Evolutionary conservation across 1,140 invertebrate genomes (phyloP).

Genomic region (Stenopsyche tienmushanensis): DNA sequence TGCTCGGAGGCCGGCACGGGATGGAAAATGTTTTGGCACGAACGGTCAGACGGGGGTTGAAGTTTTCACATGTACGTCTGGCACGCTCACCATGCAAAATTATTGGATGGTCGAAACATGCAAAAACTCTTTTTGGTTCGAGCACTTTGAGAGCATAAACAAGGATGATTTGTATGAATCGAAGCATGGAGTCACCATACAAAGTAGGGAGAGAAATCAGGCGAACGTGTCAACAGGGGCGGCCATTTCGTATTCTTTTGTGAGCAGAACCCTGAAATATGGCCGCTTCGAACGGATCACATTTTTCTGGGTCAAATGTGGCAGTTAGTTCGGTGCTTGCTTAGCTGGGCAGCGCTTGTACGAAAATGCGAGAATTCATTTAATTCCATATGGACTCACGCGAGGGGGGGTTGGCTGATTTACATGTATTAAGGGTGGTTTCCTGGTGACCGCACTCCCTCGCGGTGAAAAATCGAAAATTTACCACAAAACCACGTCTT

Average conservation of each 20-base stretch:
- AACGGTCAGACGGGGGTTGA: too few species aligned
- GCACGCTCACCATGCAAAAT: too few species aligned
- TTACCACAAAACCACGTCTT: background rate
- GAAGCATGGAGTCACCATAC: too few species aligned
- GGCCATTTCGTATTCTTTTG: constrained; percentile 4
- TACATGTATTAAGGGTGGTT: constrained; percentile 16
- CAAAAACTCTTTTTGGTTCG: too few species aligned
- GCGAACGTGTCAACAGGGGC: background rate
- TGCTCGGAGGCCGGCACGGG: too few species aligned
- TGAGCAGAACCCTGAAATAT: background rate
- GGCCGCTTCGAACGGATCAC: background rate
- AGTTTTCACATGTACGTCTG: too few species aligned
- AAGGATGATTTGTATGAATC: too few species aligned
- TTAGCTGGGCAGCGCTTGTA: background rate
- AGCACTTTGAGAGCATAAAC: too few species aligned
- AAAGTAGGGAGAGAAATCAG: background rate
- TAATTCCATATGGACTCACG: constrained; percentile 14
- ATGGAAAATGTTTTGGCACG: too few species aligned
- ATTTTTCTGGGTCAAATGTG: constrained; percentile 5
- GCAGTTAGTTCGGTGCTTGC: background rate
- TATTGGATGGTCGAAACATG: too few species aligned
- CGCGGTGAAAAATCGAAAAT: background rate
- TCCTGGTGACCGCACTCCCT: constrained; percentile 1
- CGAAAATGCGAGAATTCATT: constrained; percentile 17
- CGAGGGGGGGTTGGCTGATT: background rate